These are phyloP conservation scores for Tauraco erythrolophus DNA, from an alignment of 2,113 vertebrate species.

Conservation along the genomic window DNA sequence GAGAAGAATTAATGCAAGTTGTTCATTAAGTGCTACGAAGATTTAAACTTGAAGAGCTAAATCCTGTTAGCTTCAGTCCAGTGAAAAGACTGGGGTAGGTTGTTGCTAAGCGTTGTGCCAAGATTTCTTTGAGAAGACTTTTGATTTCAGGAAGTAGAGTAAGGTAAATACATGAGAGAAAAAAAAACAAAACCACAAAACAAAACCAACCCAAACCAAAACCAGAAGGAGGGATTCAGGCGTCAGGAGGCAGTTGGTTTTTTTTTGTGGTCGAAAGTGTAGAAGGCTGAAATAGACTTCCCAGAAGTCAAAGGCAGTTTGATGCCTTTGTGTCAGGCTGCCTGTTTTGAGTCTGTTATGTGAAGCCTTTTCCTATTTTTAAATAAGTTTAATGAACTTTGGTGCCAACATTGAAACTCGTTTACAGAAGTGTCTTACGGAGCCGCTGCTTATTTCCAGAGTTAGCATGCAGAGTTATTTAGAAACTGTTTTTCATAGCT, in stretches of 20 bases:
- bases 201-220: background rate
- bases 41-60: background rate
- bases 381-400: background rate
- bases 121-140: background rate
- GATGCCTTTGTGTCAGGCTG: background rate
- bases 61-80: fast-evolving
- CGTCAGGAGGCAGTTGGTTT: background rate
- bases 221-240: background rate
- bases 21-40: background rate
- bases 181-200: background rate
- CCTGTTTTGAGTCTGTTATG: background rate
- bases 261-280: background rate
- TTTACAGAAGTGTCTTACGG: background rate
- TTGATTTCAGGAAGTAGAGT: background rate
- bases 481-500: background rate
- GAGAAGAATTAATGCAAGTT: background rate
- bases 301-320: background rate
- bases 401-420: background rate
- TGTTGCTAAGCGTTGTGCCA: background rate
- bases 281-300: background rate
- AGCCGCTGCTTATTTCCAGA: background rate
- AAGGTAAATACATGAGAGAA: background rate
- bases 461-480: background rate
- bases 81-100: too few relatives aligned
- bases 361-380: background rate